phyloP scores from a whole-genome alignment of 1,140 invertebrate genomes.

The Drosophila kikkawai region DNA sequence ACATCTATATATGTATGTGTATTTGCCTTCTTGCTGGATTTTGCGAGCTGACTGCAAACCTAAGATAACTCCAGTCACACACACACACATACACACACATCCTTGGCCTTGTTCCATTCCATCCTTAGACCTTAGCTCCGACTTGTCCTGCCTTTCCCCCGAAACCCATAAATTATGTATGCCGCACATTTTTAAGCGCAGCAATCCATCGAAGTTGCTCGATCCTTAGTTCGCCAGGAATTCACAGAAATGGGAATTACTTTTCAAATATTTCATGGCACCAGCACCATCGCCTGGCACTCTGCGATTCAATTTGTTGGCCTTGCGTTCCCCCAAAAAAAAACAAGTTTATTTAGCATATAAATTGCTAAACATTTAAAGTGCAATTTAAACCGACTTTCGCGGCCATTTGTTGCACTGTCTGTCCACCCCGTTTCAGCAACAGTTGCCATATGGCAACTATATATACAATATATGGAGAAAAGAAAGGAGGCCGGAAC shows the following conservation, averaged over 20 bases:
- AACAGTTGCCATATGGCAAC: conserved; percentile 21
- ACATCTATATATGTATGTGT: conserved; percentile 8
- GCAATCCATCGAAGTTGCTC: conserved; percentile 47
- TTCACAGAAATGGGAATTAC: conserved; percentile 38
- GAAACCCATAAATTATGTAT: conserved; percentile 80
- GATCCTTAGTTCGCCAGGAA: conserved; percentile 33
- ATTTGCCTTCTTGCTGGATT: conserved; percentile 20
- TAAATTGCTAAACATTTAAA: conserved; percentile 69
- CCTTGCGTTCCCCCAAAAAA: neutral
- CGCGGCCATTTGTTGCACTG: conserved; percentile 49
- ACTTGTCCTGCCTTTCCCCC: conserved; percentile 6
- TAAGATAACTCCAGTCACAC: conserved; percentile 73
- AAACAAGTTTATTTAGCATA: conserved; percentile 58
- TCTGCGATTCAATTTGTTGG: conserved; percentile 55
- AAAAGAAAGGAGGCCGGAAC: neutral
- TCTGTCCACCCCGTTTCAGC: neutral
- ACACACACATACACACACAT: conserved; percentile 54
- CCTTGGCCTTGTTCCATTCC: conserved; percentile 34
- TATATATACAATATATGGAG: conserved; percentile 27
- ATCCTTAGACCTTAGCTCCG: conserved; percentile 33
- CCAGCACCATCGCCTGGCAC: neutral
- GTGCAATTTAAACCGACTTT: conserved; percentile 60
- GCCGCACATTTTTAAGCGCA: conserved; percentile 66
- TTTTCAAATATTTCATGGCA: conserved; percentile 35
- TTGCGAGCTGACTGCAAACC: conserved; percentile 59